Evolutionary conservation across 2,888 invertebrate genomes (phyloP).

Genomic region (Diplolepis rosae): DNA sequence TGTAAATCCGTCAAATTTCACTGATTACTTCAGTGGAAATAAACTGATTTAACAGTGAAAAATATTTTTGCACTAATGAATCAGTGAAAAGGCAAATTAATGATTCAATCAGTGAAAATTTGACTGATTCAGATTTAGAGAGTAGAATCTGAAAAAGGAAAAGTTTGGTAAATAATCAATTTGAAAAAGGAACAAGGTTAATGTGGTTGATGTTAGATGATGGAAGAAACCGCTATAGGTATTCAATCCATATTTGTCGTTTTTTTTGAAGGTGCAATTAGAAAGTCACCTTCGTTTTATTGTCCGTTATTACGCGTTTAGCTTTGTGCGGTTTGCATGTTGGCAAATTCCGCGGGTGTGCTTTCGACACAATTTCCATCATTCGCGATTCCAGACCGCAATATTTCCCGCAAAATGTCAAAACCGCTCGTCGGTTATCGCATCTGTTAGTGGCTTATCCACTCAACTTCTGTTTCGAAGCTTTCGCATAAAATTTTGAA

Average conservation of each 20-base stretch:
- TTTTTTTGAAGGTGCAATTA: constrained; percentile 5
- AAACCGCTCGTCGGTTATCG: constrained; percentile 42
- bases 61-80: no score
- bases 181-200: not conserved
- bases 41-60: no score
- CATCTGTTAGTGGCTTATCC: constrained; percentile 25
- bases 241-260: not conserved
- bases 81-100: no score
- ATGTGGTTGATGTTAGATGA: not conserved
- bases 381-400: constrained; percentile 35
- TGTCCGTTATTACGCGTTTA: constrained; percentile 1
- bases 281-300: constrained; percentile 25
- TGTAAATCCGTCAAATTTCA: no score
- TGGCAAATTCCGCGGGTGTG: constrained; percentile 8
- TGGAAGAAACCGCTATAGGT: not conserved
- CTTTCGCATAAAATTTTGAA: no score
- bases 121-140: no score
- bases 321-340: not conserved
- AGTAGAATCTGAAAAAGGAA: no score
- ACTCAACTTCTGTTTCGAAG: not conserved
- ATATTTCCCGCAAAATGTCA: constrained; percentile 44
- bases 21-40: no score
- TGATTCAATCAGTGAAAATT: no score
- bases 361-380: constrained; percentile 22
- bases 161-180: no score